Evolutionary conservation across 2,888 invertebrate species (phyloP), one percentile per base, ranked within the genome.

Genomic region (Gastracanthus pulcherrimus): DNA sequence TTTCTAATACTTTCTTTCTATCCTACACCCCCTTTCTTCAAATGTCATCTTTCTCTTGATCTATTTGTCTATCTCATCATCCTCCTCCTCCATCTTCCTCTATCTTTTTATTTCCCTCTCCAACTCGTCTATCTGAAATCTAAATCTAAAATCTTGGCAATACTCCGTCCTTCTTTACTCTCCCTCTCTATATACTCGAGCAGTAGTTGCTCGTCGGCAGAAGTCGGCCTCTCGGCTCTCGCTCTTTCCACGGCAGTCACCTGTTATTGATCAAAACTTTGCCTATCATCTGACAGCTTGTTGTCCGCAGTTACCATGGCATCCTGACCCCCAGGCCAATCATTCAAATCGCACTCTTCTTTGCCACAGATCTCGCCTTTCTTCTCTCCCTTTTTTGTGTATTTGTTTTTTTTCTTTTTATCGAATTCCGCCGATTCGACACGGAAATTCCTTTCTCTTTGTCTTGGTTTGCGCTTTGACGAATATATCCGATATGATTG

Each of bases 251-350:
- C 75, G 84, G 82, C 87, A 89, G 90, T 90, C 89, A 91, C 89
- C 87, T 88, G 87, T 91, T 91, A 91, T 91, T 91, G 91, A 91
- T 91, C 90, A 91, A 91, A 91, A 90, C 86, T 91, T 89, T 91
- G 83, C 89, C 90, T 89, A 91, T 91, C 90, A 91, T 91, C 91
- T 89, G 91, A 90, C 90, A 91, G 89, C 89, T 91, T 91, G 91
- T 91, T 91, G 90, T 91, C 90, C 87, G 87, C 80, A 89, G 91
- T 91, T 90, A 87, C 91, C 90, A 91, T 91, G 90, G 90, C 84
- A 86, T 87, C 83, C 36, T 74, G 72, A 64, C 82, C 77, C 67
- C 74, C 66, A 85, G 87, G 86, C 87, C 90, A 88, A 90, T 91
- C 90, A 91, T 89, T 90, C 88, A 87, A 89, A 89, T 89, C 84